Percentiles rank a stretch among this genome's conserved stretches.
These are phyloP conservation scores for Apoda limacodes DNA, from an alignment of 2,888 invertebrate species.

Conservation along the genomic window DNA sequence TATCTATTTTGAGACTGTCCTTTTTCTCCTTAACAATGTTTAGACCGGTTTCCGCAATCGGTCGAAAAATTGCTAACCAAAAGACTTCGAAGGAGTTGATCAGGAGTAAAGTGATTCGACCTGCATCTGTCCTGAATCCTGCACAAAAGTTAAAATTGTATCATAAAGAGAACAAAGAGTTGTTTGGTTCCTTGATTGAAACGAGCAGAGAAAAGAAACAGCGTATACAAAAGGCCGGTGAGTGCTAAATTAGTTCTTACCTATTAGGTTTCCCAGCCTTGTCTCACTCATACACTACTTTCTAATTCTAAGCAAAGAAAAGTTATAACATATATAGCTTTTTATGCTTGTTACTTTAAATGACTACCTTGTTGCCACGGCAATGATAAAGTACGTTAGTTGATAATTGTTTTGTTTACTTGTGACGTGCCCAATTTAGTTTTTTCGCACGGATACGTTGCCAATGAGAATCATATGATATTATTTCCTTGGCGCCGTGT, in stretches of 20 bases:
- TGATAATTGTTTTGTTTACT: slow-evolving; percentile 10
- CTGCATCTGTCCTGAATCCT: slow-evolving; percentile 52
- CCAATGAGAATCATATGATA: slow-evolving; percentile 61
- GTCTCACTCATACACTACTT: no score
- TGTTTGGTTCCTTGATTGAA: slow-evolving; percentile 63
- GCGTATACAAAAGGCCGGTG: slow-evolving; percentile 46
- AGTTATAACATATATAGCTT: no score
- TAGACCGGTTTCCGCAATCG: slow-evolving; percentile 39
- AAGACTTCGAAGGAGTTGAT: slow-evolving; percentile 38
- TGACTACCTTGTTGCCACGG: no score
- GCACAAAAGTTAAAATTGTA: slow-evolving; percentile 54
- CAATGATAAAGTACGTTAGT: no score
- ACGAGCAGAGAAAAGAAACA: slow-evolving; percentile 52
- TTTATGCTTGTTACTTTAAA: no score
- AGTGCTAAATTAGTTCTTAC: slow-evolving; percentile 23
- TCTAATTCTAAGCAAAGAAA: no score
- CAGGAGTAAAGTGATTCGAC: slow-evolving; percentile 50
- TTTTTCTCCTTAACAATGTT: slow-evolving; percentile 36
- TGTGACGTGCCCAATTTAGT: slow-evolving; percentile 20
- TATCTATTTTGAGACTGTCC: no score
- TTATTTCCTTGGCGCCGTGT: slow-evolving; percentile 42
- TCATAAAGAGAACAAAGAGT: slow-evolving; percentile 58
- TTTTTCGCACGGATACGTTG: slow-evolving; percentile 29
- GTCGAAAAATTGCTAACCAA: slow-evolving; percentile 36
- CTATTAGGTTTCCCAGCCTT: no score